These are phyloP conservation scores for Ceratina japonica DNA, from an alignment of 1,140 invertebrate genomes.

Conservation along the genomic window DNA sequence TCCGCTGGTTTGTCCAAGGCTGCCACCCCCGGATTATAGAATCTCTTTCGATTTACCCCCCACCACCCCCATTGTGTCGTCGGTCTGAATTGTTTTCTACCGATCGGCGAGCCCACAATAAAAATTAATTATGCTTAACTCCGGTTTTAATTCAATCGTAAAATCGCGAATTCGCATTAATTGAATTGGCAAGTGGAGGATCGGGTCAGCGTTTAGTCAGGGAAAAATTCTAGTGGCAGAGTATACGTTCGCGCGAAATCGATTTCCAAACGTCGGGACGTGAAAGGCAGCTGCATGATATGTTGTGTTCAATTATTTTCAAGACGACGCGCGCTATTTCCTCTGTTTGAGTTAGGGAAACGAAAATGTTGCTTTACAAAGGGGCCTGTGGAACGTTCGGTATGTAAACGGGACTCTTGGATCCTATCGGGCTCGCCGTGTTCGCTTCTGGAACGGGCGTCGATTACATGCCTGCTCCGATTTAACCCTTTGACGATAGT, in stretches of 20 bases:
- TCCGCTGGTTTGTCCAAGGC: conserved; percentile 50
- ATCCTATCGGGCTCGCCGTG: conserved; percentile 14
- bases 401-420: conserved; percentile 33
- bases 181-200: too few species aligned
- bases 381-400: conserved; percentile 13
- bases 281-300: too few species aligned
- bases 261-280: too few species aligned
- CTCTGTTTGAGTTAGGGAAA: conserved; percentile 26
- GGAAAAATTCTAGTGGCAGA: too few species aligned
- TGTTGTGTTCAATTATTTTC: conserved; percentile 7
- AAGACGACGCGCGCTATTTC: background rate
- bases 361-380: conserved; percentile 37
- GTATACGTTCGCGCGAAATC: too few species aligned
- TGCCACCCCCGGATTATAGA: conserved; percentile 49
- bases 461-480: background rate
- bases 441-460: conserved; percentile 12
- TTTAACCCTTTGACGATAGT: background rate
- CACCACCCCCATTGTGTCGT: background rate
- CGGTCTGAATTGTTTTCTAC: background rate
- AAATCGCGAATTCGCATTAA: too few species aligned
- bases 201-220: too few species aligned
- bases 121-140: too few species aligned
- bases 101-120: too few species aligned
- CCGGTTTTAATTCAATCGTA: too few species aligned
- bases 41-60: conserved; percentile 33